These are phyloP conservation scores for Darevskia mixta DNA, from an alignment of 2,797 vertebrate species.

Conservation along the genomic window DNA sequence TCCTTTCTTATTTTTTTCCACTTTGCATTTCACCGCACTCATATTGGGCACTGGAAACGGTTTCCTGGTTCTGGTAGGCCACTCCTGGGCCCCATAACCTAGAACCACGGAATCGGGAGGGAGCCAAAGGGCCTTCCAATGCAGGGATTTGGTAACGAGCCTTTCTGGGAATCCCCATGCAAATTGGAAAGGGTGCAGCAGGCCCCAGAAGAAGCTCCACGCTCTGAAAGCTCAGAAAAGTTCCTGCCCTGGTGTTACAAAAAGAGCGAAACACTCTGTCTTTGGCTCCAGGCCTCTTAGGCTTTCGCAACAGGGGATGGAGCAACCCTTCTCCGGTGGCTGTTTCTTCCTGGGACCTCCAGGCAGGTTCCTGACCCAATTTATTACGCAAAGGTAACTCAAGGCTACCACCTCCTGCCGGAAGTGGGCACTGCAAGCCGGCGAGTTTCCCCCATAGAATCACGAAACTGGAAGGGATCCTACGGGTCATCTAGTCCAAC, in stretches of 20 bases:
- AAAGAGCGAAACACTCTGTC: too few species aligned
- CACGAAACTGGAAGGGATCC: too few species aligned
- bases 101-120: too few species aligned
- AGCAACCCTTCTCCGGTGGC: neutral
- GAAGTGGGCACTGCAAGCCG: neutral
- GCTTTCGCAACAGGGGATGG: neutral
- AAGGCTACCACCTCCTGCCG: neutral
- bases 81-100: neutral
- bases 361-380: neutral
- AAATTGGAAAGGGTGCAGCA: neutral
- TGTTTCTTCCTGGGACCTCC: too few species aligned
- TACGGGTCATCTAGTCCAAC: too few species aligned
- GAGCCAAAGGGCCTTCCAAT: too few species aligned
- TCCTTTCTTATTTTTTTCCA: neutral
- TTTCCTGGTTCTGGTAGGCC: neutral
- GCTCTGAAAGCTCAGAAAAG: too few species aligned
- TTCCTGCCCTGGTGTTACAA: too few species aligned
- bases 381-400: neutral
- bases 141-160: too few species aligned
- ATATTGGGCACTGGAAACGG: neutral
- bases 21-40: neutral
- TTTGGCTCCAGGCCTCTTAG: neutral
- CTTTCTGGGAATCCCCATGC: too few species aligned
- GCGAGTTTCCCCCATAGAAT: neutral
- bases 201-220: too few species aligned